Conservation (phyloP, 2,888 invertebrate genomes). For the Himalopsyche anomala region DNA sequence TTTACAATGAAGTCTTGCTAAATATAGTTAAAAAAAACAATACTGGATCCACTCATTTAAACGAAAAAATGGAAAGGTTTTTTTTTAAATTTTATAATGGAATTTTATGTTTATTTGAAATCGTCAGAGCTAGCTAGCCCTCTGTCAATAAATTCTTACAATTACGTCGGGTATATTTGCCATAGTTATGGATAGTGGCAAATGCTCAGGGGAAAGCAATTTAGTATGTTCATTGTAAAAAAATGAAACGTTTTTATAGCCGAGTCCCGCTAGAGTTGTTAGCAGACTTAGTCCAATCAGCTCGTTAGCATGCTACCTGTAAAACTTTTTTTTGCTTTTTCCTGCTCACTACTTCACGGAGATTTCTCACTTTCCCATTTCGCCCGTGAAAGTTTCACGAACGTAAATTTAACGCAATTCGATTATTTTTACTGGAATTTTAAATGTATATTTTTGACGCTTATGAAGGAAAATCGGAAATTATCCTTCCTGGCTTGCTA, state of each 20-base stretch:
- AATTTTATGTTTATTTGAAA: too few species aligned
- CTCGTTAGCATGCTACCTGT: conserved; percentile 14
- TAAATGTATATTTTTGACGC: conserved; percentile 8
- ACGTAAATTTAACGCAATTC: background rate
- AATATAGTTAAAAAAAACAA: too few species aligned
- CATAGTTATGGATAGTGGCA: background rate
- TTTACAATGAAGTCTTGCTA: too few species aligned
- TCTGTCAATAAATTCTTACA: too few species aligned
- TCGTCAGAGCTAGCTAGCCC: too few species aligned
- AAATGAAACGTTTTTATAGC: background rate
- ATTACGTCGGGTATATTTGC: background rate
- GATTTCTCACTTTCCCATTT: conserved; percentile 11
- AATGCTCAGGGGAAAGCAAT: background rate
- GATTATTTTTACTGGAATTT: conserved; percentile 15
- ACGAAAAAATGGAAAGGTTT: too few species aligned
- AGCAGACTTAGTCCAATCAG: background rate
- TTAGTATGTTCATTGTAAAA: background rate
- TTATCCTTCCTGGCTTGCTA: background rate
- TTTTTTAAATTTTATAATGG: too few species aligned
- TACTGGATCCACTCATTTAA: too few species aligned
- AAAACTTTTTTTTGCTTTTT: background rate
- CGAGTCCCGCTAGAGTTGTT: background rate
- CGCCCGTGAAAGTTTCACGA: background rate
- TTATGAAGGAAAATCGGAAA: background rate
- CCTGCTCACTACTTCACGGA: background rate